Percentiles rank a stretch among this genome's conserved stretches.
These are phyloP conservation scores for Uloborus diversus DNA, from an alignment of 1,140 invertebrate genomes.

Conservation along the genomic window DNA sequence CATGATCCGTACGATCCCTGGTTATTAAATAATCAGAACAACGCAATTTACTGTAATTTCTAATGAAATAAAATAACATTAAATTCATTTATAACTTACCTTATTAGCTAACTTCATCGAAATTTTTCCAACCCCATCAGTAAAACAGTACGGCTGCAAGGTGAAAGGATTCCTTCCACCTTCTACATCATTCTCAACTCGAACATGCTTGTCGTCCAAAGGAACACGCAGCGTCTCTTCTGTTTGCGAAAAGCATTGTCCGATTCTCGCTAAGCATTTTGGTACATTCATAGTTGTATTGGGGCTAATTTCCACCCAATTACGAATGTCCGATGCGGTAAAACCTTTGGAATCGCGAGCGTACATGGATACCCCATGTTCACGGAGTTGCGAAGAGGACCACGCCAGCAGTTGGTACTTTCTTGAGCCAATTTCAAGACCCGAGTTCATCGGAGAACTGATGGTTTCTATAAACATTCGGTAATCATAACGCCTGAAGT, in stretches of 20 bases:
- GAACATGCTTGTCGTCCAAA: not conserved
- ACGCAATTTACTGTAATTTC: too few relatives aligned
- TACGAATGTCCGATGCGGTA: constrained; percentile 57
- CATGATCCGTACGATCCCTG: too few relatives aligned
- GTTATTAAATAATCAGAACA: too few relatives aligned
- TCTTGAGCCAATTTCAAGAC: constrained; percentile 27
- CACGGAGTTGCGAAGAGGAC: constrained; percentile 49
- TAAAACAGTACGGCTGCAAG: constrained; percentile 30
- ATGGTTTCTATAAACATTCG: not conserved
- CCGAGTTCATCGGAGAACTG: not conserved
- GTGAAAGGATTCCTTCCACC: constrained; percentile 4
- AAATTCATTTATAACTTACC: too few relatives aligned
- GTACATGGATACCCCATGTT: constrained; percentile 54
- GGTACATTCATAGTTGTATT: constrained; percentile 58
- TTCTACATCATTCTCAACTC: constrained; percentile 19
- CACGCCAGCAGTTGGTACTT: constrained; percentile 48
- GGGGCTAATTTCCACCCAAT: constrained; percentile 61
- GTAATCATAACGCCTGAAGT: not conserved
- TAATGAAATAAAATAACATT: too few relatives aligned
- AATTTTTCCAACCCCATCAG: constrained; percentile 52
- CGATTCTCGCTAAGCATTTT: constrained; percentile 60
- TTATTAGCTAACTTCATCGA: not conserved
- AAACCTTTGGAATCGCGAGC: constrained; percentile 23
- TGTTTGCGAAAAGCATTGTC: constrained; percentile 51
- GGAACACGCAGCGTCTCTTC: constrained; percentile 31